A percentile compares a stretch with the other conserved stretches of the same genome.
Conservation (phyloP, 2,888 invertebrate species). For the Junonia oenone region DNA sequence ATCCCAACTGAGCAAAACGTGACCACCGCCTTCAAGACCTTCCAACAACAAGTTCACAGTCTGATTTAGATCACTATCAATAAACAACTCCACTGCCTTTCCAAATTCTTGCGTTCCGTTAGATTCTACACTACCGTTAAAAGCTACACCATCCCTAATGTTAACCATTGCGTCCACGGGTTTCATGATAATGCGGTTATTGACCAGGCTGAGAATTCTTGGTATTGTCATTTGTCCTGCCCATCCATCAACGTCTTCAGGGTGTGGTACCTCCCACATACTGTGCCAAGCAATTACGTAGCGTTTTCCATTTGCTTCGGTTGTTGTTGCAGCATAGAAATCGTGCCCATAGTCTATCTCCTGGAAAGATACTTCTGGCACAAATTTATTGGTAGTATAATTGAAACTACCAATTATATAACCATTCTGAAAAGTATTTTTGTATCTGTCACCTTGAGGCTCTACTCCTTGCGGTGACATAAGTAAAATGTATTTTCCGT, state of each 20-base stretch:
- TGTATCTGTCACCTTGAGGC: constrained; percentile 60
- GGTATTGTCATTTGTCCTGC: constrained; percentile 62
- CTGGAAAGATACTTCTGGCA: constrained; percentile 54
- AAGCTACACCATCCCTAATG: constrained; percentile 42
- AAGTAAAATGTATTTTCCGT: constrained; percentile 60
- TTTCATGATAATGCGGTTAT: constrained; percentile 51
- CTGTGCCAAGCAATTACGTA: constrained; percentile 64
- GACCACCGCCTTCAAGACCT: constrained; percentile 51
- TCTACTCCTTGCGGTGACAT: constrained; percentile 67
- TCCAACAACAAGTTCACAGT: constrained; percentile 48
- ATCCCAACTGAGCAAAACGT: constrained; percentile 49
- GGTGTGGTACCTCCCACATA: constrained; percentile 63
- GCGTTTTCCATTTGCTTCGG: constrained; percentile 53
- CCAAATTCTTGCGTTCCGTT: constrained; percentile 41
- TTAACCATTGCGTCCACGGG: constrained; percentile 49
- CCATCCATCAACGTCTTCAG: constrained; percentile 67
- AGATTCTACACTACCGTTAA: constrained; percentile 38
- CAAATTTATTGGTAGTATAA: constrained; percentile 59
- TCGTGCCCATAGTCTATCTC: constrained; percentile 71
- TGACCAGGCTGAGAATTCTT: constrained; percentile 53
- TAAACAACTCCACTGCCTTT: constrained; percentile 54
- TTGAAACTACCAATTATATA: constrained; percentile 66
- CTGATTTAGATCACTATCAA: constrained; percentile 44
- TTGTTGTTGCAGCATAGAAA: constrained; percentile 69
- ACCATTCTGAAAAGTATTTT: constrained; percentile 59